Base-by-base conservation (phyloP, 2,797 vertebrate genomes). In the Sciurus carolinensis region DNA sequence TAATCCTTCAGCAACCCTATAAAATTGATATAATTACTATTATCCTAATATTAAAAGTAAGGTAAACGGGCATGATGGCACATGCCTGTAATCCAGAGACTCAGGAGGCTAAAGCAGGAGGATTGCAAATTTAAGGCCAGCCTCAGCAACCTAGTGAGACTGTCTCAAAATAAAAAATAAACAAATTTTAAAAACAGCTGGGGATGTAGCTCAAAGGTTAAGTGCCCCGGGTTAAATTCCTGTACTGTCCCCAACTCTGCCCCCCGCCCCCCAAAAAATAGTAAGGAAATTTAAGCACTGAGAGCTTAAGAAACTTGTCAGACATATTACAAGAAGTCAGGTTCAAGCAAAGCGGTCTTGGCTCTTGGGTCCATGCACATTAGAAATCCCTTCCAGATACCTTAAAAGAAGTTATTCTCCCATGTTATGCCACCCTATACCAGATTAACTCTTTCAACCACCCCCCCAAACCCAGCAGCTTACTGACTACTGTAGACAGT, bases 361-460 rank as follows among this genome's bases (percentile, higher is more conserved):
- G 85, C 76, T 90, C 76, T 44, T 80, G 44, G 36, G 36, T 66
- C 75, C 64, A 69, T 11, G 3, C 39, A 87, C 28, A 87, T 36
- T 39, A 84, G 75, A 95, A 85, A 66, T 11, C 42, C 26, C 83
- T 71, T 91, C 73, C 87, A 81, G 76, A 57, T 50, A 81, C 15
- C 79, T 85, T 36, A 73, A 82, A 81, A 72, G n/a, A 93, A 88
- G 59, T 50, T 86, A 87, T 73, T 87, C 66, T 47, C 81, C 52
- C 36, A 52, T 77, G 50, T 64, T 93, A 88, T 26, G 28, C 59
- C 22, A 57, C 66, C 30, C 72, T 69, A 66, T 30, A 84, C 57
- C 69, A 80, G 59, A 82, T 81, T 85, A 88, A 91, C 26, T 79
- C 92, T 90, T 77, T 91, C 17, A 76, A 77, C 28, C 62, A 47